These are phyloP conservation scores for Arenicola marina DNA, from an alignment of 2,888 invertebrate species.

Conservation along the genomic window DNA sequence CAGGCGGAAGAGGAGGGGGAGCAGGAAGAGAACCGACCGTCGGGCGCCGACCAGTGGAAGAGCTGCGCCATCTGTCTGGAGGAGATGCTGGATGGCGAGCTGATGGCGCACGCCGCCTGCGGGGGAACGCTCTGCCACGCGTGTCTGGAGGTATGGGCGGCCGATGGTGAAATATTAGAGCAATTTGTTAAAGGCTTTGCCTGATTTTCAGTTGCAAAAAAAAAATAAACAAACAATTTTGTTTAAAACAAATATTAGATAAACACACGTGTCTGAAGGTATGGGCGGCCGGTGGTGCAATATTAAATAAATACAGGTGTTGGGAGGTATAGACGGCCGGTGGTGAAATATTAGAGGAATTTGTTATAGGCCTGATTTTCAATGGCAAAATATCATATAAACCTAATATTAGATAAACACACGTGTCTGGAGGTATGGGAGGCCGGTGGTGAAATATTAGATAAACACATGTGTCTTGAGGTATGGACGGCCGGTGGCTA, in stretches of 20 bases:
- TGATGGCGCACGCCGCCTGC: constrained; percentile 67
- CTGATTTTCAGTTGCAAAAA: too few species aligned
- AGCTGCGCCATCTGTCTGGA: constrained; percentile 69
- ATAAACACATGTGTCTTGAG: constrained; percentile 67
- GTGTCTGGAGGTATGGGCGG: constrained; percentile 66
- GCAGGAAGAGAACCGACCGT: background rate
- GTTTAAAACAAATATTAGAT: too few species aligned
- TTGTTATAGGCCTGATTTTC: too few species aligned
- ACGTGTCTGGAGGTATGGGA: constrained; percentile 66
- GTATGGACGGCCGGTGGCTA: constrained; percentile 56
- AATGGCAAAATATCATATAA: too few species aligned
- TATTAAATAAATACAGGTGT: too few species aligned
- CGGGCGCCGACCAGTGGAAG: constrained; percentile 44
- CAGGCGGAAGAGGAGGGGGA: background rate
- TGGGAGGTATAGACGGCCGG: too few species aligned
- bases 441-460: too few species aligned
- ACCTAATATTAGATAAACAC: too few species aligned
- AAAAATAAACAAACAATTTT: too few species aligned
- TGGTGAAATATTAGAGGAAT: too few species aligned
- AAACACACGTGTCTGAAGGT: constrained; percentile 68
- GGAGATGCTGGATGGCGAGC: constrained; percentile 65
- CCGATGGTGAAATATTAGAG: too few species aligned
- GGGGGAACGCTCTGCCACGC: constrained; percentile 67
- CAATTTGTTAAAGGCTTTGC: too few species aligned
- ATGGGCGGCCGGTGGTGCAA: constrained; percentile 35